Conservation (phyloP, 2,888 invertebrate genomes). For the Trichogramma dendrolimi region DNA sequence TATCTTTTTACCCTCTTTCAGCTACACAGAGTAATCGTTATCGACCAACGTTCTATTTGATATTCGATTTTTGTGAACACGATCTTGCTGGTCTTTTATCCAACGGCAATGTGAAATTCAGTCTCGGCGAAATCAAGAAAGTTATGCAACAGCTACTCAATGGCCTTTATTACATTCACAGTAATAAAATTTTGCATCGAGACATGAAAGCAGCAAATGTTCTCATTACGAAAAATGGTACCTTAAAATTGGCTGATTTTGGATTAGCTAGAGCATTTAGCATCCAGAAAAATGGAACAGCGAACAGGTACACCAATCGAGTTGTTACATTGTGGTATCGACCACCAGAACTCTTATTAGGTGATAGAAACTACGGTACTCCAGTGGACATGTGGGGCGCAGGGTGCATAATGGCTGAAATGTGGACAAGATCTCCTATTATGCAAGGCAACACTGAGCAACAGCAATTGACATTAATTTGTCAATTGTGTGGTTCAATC, state of each 20-base stretch:
- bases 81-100: slow-evolving; percentile 91
- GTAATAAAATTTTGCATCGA: slow-evolving; percentile 80
- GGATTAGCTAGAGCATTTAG: slow-evolving; percentile 90
- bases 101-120: slow-evolving; percentile 89
- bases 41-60: slow-evolving; percentile 82
- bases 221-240: slow-evolving; percentile 85
- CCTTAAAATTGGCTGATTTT: slow-evolving; percentile 91
- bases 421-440: slow-evolving; percentile 90
- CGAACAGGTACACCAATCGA: slow-evolving; percentile 86
- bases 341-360: slow-evolving; percentile 63
- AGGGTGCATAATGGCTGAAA: slow-evolving; percentile 98
- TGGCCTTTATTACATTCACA: slow-evolving; percentile 89
- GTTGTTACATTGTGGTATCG: slow-evolving; percentile 94
- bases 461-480: slow-evolving; percentile 85
- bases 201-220: slow-evolving; percentile 99
- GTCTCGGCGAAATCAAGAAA: slow-evolving; percentile 89
- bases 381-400: slow-evolving; percentile 94
- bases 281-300: slow-evolving; percentile 74
- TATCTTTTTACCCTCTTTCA: slow-evolving; percentile 35
- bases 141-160: slow-evolving; percentile 77
- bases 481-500: slow-evolving; percentile 90
- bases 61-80: slow-evolving; percentile 96
- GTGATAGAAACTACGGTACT: slow-evolving; percentile 89
- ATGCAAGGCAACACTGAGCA: slow-evolving; percentile 94
- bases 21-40: slow-evolving; percentile 64